Conservation (phyloP, 2,888 invertebrate species). For the Pollenia griseotomentosa region DNA sequence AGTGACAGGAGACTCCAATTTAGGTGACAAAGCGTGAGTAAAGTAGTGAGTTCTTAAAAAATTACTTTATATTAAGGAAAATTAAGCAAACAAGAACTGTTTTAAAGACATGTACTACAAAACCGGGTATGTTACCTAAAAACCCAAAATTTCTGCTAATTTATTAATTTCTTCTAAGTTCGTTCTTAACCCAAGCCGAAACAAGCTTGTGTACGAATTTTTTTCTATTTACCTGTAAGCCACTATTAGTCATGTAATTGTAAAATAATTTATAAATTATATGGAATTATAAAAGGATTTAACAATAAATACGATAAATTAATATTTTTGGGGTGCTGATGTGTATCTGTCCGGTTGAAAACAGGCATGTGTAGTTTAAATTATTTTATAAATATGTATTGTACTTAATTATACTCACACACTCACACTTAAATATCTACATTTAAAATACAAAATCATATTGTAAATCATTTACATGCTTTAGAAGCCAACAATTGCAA, state of each 20-base stretch:
- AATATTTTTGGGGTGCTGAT: slow-evolving; percentile 15
- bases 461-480: slow-evolving; percentile 28
- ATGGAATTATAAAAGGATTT: slow-evolving; percentile 61
- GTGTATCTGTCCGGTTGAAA: slow-evolving; percentile 1
- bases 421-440: background rate
- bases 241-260: slow-evolving; percentile 50
- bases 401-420: no score
- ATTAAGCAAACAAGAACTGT: no score
- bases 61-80: no score
- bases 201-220: background rate
- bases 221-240: slow-evolving; percentile 1
- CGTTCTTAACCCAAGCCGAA: no score
- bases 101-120: no score
- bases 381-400: background rate
- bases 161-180: no score
- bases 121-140: no score
- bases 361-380: slow-evolving; percentile 8
- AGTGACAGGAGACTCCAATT: no score
- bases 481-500: slow-evolving; percentile 24
- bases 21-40: no score
- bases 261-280: slow-evolving; percentile 61
- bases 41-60: no score
- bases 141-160: no score
- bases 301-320: slow-evolving; percentile 41
- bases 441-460: slow-evolving; percentile 27